A percentile compares a stretch with the other conserved stretches of the same genome.
phyloP scores from a whole-genome alignment of 2,113 vertebrate genomes.

The Dryoscopus gambensis region DNA sequence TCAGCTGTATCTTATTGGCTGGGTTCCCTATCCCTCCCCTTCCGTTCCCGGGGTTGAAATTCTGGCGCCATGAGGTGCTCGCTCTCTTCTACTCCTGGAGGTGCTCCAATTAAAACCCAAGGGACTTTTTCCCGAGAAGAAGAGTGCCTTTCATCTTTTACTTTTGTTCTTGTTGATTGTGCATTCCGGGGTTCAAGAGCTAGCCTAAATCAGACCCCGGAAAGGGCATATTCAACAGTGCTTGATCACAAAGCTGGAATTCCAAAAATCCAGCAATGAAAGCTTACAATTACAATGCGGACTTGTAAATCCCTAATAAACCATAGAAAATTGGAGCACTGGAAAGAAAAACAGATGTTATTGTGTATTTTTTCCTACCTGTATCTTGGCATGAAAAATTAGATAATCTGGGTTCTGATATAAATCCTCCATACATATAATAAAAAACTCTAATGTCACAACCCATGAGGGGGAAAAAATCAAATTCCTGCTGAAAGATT shows the following conservation, averaged over 20 bases:
- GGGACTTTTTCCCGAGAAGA: too few species aligned
- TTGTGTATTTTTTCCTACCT: neutral
- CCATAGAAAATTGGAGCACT: neutral
- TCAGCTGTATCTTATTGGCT: too few species aligned
- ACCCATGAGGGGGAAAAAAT: neutral
- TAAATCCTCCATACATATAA: neutral
- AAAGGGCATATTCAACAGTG: too few species aligned
- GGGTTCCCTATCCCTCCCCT: too few species aligned
- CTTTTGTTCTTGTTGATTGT: too few species aligned
- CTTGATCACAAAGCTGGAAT: neutral
- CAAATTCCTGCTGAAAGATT: neutral
- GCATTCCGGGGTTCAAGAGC: too few species aligned
- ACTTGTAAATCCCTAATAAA: neutral
- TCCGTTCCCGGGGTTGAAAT: too few species aligned
- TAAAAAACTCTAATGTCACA: neutral
- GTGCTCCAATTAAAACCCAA: too few species aligned
- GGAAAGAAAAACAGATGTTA: neutral
- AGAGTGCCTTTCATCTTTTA: too few species aligned
- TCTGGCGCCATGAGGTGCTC: too few species aligned
- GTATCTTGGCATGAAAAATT: neutral
- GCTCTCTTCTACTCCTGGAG: too few species aligned
- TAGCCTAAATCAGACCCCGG: too few species aligned
- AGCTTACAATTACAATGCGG: neutral
- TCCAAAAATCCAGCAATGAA: neutral
- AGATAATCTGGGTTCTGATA: neutral